Evolutionary conservation across 2,888 invertebrate species (phyloP), one percentile per base, ranked within the genome.

Genomic region (Fragum whitleyi): DNA sequence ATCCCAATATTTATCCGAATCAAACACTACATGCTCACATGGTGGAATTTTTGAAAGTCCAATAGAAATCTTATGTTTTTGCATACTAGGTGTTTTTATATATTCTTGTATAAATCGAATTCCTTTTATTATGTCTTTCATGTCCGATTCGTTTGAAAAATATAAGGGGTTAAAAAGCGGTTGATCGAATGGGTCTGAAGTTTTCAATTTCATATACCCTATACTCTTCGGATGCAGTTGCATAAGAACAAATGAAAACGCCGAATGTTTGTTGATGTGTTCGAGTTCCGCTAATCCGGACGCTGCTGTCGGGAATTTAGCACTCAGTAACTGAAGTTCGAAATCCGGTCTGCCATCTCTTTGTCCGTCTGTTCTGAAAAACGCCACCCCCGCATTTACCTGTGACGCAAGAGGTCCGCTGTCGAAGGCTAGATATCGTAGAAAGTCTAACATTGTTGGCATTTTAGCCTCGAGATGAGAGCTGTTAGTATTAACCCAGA

Each of bases 131-230:
- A 79, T 61, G 42, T 62, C 65, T 53, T 57, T 55, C 1, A 81
- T 51, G 55, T 85, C 86, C 21, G 70, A 62, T 70, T 69, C 51
- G 11, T 95, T 92, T 39, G 95, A 94, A 80, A 98, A 97, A 93
- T 99, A 99, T 90, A 98, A 97, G 0, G 98, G 97, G 94, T 98
- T 96, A 93, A 99, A 97, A 42, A 96, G 92, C 0, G 98, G 98
- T 93, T 96, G 96, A 79, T 96, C 96, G 29, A 96, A 94, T 0
- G 97, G 97, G 94, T 98, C 97, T 0, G 95, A 93, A 85, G 96
- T 96, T 69, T 95, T 95, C 28, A 98, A 94, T 86, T 96, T 96
- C 0, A 98, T 95, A 87, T 95, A 96, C 0, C 98, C 98, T 7
- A 96, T 95, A 79, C 96, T 92, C 97, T 98, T 77, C 95, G 96